Percentiles rank a stretch among this genome's conserved stretches.
Conservation (phyloP, 1,140 invertebrate species). For the Bombus waltoni region DNA sequence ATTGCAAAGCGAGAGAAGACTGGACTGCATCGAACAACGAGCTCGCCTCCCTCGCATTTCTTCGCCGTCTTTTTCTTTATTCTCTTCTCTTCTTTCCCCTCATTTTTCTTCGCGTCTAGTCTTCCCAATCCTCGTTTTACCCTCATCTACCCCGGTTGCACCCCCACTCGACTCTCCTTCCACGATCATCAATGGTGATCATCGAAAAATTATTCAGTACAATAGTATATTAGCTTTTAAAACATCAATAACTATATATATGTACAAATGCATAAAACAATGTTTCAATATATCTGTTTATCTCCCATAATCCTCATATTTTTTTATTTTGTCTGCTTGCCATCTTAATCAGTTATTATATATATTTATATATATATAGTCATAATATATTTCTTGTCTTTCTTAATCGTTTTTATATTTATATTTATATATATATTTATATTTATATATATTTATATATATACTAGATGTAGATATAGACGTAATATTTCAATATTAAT, state of each 20-base stretch:
- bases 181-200: conserved; percentile 54
- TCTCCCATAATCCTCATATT: conserved; percentile 65
- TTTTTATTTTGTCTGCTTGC: conserved; percentile 64
- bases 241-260: conserved; percentile 71
- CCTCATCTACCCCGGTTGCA: conserved; percentile 19
- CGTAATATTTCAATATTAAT: conserved; percentile 79
- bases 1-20: conserved; percentile 45
- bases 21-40: conserved; percentile 51
- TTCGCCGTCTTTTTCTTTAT: neutral
- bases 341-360: conserved; percentile 60
- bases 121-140: conserved; percentile 17
- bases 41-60: conserved; percentile 21
- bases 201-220: conserved; percentile 64
- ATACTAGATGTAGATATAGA: conserved; percentile 72
- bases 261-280: conserved; percentile 72
- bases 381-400: conserved; percentile 67
- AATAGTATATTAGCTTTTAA: conserved; percentile 69
- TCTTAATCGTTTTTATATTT: conserved; percentile 75
- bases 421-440: conserved; percentile 72
- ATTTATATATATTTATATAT: conserved; percentile 73
- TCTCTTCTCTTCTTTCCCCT: neutral
- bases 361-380: conserved; percentile 64
- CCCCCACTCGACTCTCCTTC: conserved; percentile 16
- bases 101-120: conserved; percentile 15
- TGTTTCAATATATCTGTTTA: conserved; percentile 68